phyloP scores from a whole-genome alignment of 1,140 invertebrate species.

The Ceratina japonica region DNA sequence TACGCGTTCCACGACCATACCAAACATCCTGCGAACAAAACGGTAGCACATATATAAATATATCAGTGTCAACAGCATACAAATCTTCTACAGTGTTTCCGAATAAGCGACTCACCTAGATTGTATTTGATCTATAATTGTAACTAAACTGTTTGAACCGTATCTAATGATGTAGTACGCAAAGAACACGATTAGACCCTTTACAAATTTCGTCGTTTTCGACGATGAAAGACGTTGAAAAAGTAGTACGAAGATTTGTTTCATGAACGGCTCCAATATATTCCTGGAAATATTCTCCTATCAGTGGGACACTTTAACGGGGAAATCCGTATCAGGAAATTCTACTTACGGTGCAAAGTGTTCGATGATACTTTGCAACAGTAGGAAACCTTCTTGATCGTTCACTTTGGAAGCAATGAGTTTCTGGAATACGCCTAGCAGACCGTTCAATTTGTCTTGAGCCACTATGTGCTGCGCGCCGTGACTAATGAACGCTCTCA shows the following conservation, averaged over 20 bases:
- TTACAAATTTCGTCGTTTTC: constrained; percentile 96
- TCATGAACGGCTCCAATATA: constrained; percentile 87
- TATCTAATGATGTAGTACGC: constrained; percentile 91
- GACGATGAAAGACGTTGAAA: constrained; percentile 95
- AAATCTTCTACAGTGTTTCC: background rate
- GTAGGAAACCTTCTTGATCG: constrained; percentile 97
- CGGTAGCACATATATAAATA: too few relatives aligned
- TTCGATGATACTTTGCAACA: constrained; percentile 91
- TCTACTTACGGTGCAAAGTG: constrained; percentile 85
- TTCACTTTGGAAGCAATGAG: constrained; percentile 96
- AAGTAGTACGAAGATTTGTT: constrained; percentile 93
- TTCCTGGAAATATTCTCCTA: constrained; percentile 74
- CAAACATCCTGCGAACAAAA: constrained; percentile 89
- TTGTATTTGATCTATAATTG: constrained; percentile 93
- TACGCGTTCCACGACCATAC: constrained; percentile 94
- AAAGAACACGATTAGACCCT: constrained; percentile 94
- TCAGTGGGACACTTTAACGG: background rate
- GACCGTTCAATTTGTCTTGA: constrained; percentile 86
- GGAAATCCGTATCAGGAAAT: too few relatives aligned
- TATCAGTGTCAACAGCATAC: too few relatives aligned
- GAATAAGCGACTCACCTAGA: constrained; percentile 82
- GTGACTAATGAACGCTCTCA: constrained; percentile 91
- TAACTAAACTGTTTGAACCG: constrained; percentile 85
- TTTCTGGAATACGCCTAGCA: constrained; percentile 98
- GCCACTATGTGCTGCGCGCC: constrained; percentile 87